Conservation (phyloP, 2,888 invertebrate species). For the Sabatieria punctata region DNA sequence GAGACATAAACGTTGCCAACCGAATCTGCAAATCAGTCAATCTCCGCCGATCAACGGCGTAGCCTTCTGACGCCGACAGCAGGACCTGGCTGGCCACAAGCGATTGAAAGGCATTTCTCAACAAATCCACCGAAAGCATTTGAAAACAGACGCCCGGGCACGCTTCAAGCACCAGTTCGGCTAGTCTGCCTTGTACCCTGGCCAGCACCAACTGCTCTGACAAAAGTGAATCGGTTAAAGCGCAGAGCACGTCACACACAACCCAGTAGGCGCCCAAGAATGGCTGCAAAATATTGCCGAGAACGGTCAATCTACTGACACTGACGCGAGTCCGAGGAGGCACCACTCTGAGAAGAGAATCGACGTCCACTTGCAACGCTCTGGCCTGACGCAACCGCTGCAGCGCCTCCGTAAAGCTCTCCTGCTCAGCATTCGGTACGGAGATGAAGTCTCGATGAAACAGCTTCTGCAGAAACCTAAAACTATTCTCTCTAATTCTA, state of each 20-base stretch:
- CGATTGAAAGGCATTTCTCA: neutral
- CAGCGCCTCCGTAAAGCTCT: neutral
- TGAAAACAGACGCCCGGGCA: neutral
- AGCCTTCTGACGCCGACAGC: too few species aligned
- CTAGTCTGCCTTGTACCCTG: neutral
- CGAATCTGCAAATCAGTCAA: too few species aligned
- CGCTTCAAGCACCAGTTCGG: neutral
- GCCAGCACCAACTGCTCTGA: neutral
- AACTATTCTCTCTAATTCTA: constrained; percentile 14
- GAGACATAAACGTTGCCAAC: too few species aligned
- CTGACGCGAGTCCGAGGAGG: neutral
- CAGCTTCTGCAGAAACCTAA: constrained; percentile 32
- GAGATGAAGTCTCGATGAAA: constrained; percentile 36
- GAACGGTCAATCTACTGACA: neutral
- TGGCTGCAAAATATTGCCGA: neutral
- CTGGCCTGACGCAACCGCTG: neutral
- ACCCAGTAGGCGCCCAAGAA: neutral
- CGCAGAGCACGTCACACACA: neutral
- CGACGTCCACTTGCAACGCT: neutral
- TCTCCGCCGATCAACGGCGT: too few species aligned
- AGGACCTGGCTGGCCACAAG: neutral
- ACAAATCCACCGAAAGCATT: neutral
- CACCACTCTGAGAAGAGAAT: too few species aligned
- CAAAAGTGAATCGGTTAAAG: neutral
- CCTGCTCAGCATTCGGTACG: constrained; percentile 24